These are phyloP conservation scores for Synergus itoensis DNA, from an alignment of 2,888 invertebrate genomes.

Conservation along the genomic window DNA sequence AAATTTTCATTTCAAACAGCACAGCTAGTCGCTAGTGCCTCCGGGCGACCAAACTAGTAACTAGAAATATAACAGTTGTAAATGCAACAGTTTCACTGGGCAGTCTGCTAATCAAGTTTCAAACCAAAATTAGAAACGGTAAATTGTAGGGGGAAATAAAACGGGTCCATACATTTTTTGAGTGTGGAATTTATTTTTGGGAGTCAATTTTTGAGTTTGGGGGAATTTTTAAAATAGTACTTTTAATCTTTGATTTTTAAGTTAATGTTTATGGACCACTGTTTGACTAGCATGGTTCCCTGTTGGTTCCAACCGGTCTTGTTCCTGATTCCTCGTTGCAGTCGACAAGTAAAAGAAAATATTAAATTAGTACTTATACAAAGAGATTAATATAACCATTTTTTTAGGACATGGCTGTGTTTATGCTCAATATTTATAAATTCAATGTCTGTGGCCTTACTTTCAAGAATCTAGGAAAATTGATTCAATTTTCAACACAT, in stretches of 20 bases:
- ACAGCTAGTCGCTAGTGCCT: no score
- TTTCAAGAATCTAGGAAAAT: slow-evolving; percentile 88
- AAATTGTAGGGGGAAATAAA: no score
- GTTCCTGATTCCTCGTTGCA: no score
- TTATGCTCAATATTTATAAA: slow-evolving; percentile 93
- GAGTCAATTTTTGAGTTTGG: background rate
- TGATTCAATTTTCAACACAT: slow-evolving; percentile 94
- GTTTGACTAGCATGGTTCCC: background rate
- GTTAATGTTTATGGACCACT: background rate
- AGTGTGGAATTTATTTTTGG: no score
- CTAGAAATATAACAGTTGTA: no score
- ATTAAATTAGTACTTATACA: no score
- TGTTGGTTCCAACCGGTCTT: background rate
- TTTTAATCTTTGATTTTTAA: no score
- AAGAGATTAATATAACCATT: background rate
- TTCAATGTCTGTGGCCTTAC: slow-evolving; percentile 91
- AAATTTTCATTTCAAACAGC: no score
- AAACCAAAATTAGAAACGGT: background rate
- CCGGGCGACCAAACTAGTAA: no score
- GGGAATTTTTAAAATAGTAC: background rate
- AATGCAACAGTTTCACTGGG: background rate
- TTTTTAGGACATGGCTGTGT: slow-evolving; percentile 89
- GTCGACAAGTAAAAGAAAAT: no score
- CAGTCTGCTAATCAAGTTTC: slow-evolving; percentile 43
- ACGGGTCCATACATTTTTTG: background rate